phyloP scores from a whole-genome alignment of 2,888 invertebrate species.

The Acanthacorydalis orientalis region DNA sequence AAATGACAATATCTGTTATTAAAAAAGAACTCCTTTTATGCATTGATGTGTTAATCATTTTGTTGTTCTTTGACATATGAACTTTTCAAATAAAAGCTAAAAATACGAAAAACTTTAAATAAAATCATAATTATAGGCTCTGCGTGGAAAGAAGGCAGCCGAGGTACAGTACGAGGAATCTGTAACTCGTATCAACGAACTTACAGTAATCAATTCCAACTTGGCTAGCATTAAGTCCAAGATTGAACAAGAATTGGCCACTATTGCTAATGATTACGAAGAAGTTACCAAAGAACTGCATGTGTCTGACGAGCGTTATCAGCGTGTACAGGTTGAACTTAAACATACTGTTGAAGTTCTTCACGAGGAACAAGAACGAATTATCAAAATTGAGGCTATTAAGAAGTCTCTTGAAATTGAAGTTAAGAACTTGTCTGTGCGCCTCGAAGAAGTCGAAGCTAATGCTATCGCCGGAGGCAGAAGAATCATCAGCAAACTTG shows the following conservation, averaged over 20 bases:
- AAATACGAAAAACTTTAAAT: not conserved
- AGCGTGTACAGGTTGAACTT: slow-evolving; percentile 79
- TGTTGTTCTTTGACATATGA: not conserved
- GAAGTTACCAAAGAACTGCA: slow-evolving; percentile 93
- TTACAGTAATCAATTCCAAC: slow-evolving; percentile 89
- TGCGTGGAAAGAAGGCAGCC: slow-evolving; percentile 78
- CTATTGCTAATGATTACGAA: slow-evolving; percentile 90
- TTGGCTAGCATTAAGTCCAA: slow-evolving; percentile 86
- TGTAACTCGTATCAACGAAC: slow-evolving; percentile 79
- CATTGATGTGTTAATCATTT: slow-evolving; percentile 1
- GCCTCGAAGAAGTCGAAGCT: slow-evolving; percentile 91
- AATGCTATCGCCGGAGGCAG: slow-evolving; percentile 94
- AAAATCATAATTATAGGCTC: slow-evolving; percentile 39
- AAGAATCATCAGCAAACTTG: slow-evolving; percentile 94
- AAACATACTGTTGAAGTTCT: slow-evolving; percentile 87
- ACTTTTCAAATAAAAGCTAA: no score
- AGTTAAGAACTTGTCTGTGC: slow-evolving; percentile 85
- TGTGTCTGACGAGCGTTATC: slow-evolving; percentile 86
- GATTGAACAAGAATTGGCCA: slow-evolving; percentile 83
- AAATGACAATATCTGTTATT: not conserved
- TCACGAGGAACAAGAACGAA: slow-evolving; percentile 92
- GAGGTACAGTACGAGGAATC: slow-evolving; percentile 87
- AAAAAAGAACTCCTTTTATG: no score
- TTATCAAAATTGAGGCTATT: slow-evolving; percentile 92
- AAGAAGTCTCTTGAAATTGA: slow-evolving; percentile 96